phyloP scores from a whole-genome alignment of 2,113 vertebrate species.

The Hippocampus guttulatus region DNA sequence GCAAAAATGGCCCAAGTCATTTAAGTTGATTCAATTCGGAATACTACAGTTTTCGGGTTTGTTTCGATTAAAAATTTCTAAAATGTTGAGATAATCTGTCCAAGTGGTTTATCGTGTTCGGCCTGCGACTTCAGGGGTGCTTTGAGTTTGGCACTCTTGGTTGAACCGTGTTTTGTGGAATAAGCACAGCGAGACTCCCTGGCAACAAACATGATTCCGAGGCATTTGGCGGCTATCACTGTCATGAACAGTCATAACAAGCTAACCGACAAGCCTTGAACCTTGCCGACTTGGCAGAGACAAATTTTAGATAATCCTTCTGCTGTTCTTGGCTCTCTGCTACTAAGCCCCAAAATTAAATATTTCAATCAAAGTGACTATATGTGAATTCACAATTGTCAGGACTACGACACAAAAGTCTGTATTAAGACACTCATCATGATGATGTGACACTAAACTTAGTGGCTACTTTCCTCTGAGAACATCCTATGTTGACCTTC shows the following conservation, averaged over 20 bases:
- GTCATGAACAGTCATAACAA: constrained; percentile 67
- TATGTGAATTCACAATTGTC: background rate
- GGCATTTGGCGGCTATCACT: constrained; percentile 40
- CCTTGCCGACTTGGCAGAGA: constrained; percentile 2
- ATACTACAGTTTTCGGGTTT: too few species aligned
- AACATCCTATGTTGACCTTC: background rate
- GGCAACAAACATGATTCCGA: constrained; percentile 35
- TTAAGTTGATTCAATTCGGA: too few species aligned
- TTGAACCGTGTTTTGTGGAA: constrained; percentile 32
- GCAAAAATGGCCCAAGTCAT: too few species aligned
- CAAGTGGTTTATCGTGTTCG: background rate
- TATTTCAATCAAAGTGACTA: background rate
- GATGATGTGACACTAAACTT: background rate
- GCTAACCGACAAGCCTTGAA: constrained; percentile 50
- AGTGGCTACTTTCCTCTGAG: background rate
- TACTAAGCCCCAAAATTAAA: background rate
- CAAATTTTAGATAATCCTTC: background rate
- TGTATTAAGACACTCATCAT: background rate
- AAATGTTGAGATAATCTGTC: too few species aligned
- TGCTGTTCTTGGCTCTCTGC: background rate
- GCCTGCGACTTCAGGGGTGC: constrained; percentile 9
- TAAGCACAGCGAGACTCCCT: constrained; percentile 27
- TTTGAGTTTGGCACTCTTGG: background rate
- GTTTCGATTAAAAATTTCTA: too few species aligned
- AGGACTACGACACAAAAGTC: background rate